phyloP scores from a whole-genome alignment of 2,113 vertebrate genomes.

The Cygnus atratus region DNA sequence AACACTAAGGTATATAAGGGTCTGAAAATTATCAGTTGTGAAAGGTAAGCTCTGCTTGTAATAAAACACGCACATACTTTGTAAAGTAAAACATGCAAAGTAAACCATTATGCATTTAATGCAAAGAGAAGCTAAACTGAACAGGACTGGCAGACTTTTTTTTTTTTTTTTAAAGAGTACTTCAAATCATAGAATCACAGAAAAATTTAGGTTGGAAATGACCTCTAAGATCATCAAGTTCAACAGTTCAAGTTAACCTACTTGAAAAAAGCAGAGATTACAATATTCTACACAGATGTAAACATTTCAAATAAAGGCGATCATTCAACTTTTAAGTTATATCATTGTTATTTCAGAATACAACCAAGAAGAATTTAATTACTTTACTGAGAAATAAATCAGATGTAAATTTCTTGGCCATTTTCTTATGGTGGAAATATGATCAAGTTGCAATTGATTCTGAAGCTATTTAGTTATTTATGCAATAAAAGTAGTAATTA shows the following conservation, averaged over 20 bases:
- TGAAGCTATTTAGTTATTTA: neutral
- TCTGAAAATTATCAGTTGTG: neutral
- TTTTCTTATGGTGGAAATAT: neutral
- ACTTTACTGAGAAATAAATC: neutral
- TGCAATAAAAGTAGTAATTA: neutral
- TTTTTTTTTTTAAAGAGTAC: neutral
- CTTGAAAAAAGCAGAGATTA: neutral
- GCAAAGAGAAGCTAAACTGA: neutral
- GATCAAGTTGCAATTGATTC: neutral
- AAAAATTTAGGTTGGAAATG: no score
- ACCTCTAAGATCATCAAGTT: no score
- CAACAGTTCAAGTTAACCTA: no score
- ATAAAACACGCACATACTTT: accelerated
- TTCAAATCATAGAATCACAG: neutral
- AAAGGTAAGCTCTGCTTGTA: neutral
- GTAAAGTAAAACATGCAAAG: neutral
- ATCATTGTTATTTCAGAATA: neutral
- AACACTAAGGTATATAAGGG: neutral
- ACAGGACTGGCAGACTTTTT: neutral
- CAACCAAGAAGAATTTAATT: neutral
- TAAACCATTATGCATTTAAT: neutral
- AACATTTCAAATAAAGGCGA: neutral
- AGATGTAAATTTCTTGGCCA: neutral
- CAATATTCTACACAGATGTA: neutral
- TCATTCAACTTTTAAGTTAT: neutral